Evolutionary conservation across 2,797 vertebrate species (phyloP).

Genomic region (Potorous gilbertii): DNA sequence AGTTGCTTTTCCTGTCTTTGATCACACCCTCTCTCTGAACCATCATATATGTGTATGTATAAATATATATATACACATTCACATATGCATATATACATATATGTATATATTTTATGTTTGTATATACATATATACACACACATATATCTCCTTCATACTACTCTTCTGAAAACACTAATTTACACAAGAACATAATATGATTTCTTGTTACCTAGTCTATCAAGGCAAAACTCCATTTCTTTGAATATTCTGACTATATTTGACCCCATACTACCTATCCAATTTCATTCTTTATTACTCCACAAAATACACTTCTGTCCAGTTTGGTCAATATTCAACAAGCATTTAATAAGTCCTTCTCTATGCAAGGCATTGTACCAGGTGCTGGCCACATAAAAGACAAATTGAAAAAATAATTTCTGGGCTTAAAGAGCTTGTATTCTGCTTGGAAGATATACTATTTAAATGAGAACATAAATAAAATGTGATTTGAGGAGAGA

Average conservation of each 20-base stretch:
- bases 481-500: conserved; percentile 16
- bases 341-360: not conserved
- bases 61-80: no score
- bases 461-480: not conserved
- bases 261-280: not conserved
- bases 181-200: not conserved
- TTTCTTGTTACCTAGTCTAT: not conserved
- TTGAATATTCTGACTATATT: not conserved
- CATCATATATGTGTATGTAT: not conserved
- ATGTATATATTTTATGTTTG: not conserved
- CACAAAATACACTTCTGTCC: not conserved
- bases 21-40: not conserved
- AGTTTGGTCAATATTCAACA: not conserved
- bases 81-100: no score
- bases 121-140: not conserved
- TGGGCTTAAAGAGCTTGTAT: not conserved
- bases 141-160: not conserved
- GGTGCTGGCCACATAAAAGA: not conserved
- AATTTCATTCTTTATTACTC: not conserved
- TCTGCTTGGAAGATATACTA: not conserved
- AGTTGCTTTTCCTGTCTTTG: not conserved
- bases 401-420: not conserved
- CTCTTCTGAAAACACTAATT: not conserved
- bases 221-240: not conserved
- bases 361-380: not conserved